phyloP scores from a whole-genome alignment of 2,888 invertebrate genomes.

The Brachynemurus nebulosus region DNA sequence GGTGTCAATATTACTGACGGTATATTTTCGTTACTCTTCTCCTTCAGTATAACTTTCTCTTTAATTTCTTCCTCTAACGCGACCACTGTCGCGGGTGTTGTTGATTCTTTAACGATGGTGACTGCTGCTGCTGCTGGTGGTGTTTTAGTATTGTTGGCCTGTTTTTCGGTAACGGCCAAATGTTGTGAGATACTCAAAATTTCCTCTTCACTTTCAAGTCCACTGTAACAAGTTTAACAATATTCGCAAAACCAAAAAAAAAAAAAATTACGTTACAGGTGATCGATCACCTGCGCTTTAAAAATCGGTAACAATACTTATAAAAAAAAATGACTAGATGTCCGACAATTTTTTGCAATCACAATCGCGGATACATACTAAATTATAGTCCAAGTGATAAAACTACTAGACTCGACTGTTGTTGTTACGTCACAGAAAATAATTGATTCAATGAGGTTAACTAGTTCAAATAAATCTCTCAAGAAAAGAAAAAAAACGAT shows the following conservation, averaged over 20 bases:
- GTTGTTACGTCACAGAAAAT: too few relatives aligned
- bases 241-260: background rate
- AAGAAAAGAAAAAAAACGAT: too few relatives aligned
- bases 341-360: too few relatives aligned
- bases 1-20: too few relatives aligned
- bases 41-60: conserved; percentile 11
- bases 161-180: conserved; percentile 22
- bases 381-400: too few relatives aligned
- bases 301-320: too few relatives aligned
- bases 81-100: conserved; percentile 13
- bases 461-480: too few relatives aligned
- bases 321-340: too few relatives aligned
- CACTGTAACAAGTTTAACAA: conserved; percentile 38
- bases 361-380: too few relatives aligned
- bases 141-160: too few relatives aligned
- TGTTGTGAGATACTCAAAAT: conserved; percentile 55
- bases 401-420: too few relatives aligned
- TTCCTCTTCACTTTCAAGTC: conserved; percentile 65
- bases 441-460: too few relatives aligned
- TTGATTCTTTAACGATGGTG: conserved; percentile 6
- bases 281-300: background rate
- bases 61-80: conserved; percentile 19
- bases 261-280: background rate
- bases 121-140: background rate
- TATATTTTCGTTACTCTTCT: background rate